Evolutionary conservation across 2,113 vertebrate genomes (phyloP).

Genomic region (Helogale parvula): DNA sequence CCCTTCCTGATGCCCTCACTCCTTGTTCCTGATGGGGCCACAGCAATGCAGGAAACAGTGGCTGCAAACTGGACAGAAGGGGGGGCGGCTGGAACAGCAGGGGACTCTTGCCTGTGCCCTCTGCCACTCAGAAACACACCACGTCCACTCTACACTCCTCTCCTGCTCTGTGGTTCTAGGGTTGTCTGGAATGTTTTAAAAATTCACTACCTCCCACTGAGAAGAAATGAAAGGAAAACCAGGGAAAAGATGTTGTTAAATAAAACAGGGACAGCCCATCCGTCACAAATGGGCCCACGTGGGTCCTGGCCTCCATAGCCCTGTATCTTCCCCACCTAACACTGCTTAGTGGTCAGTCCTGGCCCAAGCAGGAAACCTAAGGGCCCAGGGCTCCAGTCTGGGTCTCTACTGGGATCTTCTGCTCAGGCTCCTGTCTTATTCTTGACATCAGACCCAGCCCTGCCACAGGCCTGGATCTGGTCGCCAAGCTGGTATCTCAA

Average conservation of each 20-base stretch:
- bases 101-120: not conserved
- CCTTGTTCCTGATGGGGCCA: not conserved
- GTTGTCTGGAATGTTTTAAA: not conserved
- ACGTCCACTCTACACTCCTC: not conserved
- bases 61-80: not conserved
- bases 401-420: not conserved
- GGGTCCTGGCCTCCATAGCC: not conserved
- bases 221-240: not conserved
- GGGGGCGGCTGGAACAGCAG: accelerated
- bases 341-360: not conserved
- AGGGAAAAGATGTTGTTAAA: not conserved
- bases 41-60: accelerated
- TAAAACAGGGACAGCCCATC: not conserved
- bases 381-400: not conserved
- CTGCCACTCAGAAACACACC: not conserved
- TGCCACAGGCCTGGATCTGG: not conserved
- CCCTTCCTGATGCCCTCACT: not conserved
- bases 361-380: not conserved
- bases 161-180: not conserved
- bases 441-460: not conserved
- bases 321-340: not conserved
- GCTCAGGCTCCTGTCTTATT: not conserved
- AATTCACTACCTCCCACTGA: not conserved
- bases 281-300: accelerated
- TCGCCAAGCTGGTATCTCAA: not conserved